Base-by-base conservation (phyloP, 2,888 invertebrate species). In the Byasa hedistus region DNA sequence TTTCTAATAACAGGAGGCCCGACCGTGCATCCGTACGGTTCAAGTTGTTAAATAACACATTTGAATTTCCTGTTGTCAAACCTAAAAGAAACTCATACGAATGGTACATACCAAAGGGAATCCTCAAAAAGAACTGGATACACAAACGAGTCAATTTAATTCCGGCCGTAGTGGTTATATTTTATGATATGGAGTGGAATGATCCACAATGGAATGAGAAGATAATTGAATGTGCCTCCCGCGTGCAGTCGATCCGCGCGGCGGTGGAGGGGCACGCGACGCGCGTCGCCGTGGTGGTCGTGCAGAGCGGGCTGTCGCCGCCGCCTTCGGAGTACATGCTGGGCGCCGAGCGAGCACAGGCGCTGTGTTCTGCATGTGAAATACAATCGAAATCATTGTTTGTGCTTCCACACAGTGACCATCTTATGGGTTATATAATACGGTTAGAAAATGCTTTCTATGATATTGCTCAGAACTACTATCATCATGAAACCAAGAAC, bases 121-220 rank as follows among this genome's bases (percentile, higher is more conserved):
- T 99, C 71, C 87, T 99, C 10, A 98, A 99, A 83, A 94, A 96
- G 56, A 97, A 97, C 80, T 99, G 99, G 99, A 96, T 99, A 92
- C 93, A 95, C 61, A 99, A 99, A 85, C 98, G 99, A 80, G 92
- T 98, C 51, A 95, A 96, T 73, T 93, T 96, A 66, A 93, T 99
- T 71, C 99, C 99, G 12, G 96, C 99, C 1, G 96, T 99, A 0
- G 95, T 98, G 32, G 98, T 98, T 3, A 94, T 98, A 69, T 99
- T 99, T 86, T 97, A 97, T 84, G 99, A 99, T 79, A 94, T 99
- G 81, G 99, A 99, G 87, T 99, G 99, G 99, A 97, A 97, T 82
- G 98, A 99, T 86, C 92, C 94, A 0, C 94, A 95, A 71, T 99
- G 99, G 98, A 96, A 96, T 74, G 99, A 99, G 74, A 98, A 97